phyloP scores from a whole-genome alignment of 2,113 vertebrate species.

The Chauna torquata region DNA sequence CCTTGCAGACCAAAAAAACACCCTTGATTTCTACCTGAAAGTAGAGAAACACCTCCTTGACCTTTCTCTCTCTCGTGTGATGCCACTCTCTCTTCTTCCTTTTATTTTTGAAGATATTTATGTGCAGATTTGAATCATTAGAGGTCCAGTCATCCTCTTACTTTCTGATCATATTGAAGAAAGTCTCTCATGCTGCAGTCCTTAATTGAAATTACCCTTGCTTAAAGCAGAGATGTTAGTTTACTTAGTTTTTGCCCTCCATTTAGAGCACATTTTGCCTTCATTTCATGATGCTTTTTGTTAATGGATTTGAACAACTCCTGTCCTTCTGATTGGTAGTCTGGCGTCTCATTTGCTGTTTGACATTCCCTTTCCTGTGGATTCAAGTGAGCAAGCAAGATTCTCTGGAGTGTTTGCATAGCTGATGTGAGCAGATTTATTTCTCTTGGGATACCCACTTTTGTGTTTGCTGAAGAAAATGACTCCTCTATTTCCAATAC shows the following conservation, averaged over 20 bases:
- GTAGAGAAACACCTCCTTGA: conserved; percentile 8
- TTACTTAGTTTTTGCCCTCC: neutral
- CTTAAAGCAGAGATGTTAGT: too few species aligned
- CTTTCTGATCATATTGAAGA: neutral
- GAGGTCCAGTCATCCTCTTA: neutral
- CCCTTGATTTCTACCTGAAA: neutral
- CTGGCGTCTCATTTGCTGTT: neutral
- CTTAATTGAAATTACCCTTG: too few species aligned
- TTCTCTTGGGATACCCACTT: neutral
- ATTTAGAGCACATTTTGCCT: neutral
- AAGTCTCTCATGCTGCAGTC: neutral
- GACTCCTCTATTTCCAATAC: neutral
- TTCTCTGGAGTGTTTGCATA: neutral
- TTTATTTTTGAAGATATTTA: neutral
- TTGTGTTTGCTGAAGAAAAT: neutral
- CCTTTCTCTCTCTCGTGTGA: neutral
- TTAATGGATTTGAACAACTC: neutral
- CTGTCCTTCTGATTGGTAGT: neutral
- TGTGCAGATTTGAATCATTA: neutral
- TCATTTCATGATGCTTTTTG: neutral
- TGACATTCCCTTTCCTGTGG: neutral
- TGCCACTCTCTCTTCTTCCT: neutral
- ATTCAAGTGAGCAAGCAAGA: neutral
- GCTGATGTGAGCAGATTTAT: neutral
- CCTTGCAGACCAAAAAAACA: neutral